phyloP scores from a whole-genome alignment of 2,797 vertebrate genomes.

The Ceryle rudis region DNA sequence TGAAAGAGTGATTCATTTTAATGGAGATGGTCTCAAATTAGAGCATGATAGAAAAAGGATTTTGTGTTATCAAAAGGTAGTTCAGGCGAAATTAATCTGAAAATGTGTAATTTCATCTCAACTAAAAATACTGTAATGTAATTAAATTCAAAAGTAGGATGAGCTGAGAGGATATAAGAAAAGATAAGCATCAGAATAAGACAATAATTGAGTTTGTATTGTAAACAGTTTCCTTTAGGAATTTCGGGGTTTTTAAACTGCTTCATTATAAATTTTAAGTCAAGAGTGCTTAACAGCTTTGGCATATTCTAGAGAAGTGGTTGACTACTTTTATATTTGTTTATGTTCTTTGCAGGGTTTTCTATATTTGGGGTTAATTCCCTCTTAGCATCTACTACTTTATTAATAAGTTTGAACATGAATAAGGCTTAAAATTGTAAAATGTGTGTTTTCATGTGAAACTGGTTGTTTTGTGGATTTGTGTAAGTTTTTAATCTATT shows the following conservation, averaged over 20 bases:
- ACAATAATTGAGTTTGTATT: constrained; percentile 37
- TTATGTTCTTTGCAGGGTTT: constrained; percentile 2
- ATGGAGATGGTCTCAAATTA: neutral
- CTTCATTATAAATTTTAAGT: constrained; percentile 13
- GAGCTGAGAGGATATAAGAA: neutral
- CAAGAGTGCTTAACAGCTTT: neutral
- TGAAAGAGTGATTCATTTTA: neutral
- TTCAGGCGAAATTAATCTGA: constrained; percentile 45
- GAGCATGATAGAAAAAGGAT: neutral
- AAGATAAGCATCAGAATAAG: constrained; percentile 7
- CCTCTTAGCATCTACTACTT: neutral
- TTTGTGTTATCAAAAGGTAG: neutral
- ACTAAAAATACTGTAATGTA: constrained; percentile 49
- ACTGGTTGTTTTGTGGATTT: neutral
- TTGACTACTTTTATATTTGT: neutral
- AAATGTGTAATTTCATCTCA: constrained; percentile 53
- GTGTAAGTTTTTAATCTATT: neutral
- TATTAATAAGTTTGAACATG: neutral
- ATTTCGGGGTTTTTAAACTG: neutral
- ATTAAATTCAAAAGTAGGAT: constrained; percentile 51
- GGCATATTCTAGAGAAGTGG: neutral
- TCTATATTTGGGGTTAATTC: constrained; percentile 5
- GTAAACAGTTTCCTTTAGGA: constrained; percentile 32
- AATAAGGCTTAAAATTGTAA: neutral
- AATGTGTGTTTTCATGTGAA: neutral